Conservation (phyloP, 2,888 invertebrate genomes). For the Cryptus viduatorius region DNA sequence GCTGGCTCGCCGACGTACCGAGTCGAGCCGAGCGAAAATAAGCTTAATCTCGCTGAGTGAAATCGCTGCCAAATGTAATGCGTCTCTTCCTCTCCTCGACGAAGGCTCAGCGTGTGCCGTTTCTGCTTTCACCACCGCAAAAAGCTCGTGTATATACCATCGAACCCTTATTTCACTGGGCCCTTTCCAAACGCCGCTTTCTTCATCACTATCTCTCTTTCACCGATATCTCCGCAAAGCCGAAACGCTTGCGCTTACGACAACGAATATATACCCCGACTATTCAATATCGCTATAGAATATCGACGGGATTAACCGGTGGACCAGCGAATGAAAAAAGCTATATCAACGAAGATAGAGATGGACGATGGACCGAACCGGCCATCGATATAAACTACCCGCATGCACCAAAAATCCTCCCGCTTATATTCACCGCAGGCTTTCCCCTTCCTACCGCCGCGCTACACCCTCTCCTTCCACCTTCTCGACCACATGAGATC, state of each 20-base stretch:
- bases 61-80: conserved; percentile 84
- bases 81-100: conserved; percentile 77
- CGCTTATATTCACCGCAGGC: conserved; percentile 23
- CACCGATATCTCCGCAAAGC: background rate
- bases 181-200: background rate
- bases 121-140: conserved; percentile 48
- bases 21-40: conserved; percentile 80
- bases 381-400: conserved; percentile 56
- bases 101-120: conserved; percentile 33
- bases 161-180: conserved; percentile 42
- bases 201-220: background rate
- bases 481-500: conserved; percentile 49
- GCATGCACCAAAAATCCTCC: conserved; percentile 50
- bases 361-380: conserved; percentile 37
- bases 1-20: conserved; percentile 67
- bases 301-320: conserved; percentile 80
- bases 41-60: conserved; percentile 84
- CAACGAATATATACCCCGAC: conserved; percentile 34
- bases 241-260: background rate
- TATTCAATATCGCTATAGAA: conserved; percentile 27
- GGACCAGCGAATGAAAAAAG: conserved; percentile 67
- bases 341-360: conserved; percentile 44
- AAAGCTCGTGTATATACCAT: conserved; percentile 19
- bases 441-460: conserved; percentile 9
- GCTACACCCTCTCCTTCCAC: background rate